Evolutionary conservation across 2,888 invertebrate species (phyloP).

Genomic region (Stenodema calcarata): DNA sequence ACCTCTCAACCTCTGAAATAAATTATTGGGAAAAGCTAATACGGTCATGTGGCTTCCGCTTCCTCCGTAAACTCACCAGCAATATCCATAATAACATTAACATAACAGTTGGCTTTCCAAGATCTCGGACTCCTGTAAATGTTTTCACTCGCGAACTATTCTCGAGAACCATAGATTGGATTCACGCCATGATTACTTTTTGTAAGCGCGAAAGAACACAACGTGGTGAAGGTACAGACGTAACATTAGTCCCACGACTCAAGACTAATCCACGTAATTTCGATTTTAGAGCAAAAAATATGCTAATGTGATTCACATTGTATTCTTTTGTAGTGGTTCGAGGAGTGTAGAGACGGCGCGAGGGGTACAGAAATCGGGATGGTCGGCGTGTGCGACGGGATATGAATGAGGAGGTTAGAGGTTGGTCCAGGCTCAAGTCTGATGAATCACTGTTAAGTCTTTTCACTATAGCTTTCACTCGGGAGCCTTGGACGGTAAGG

Average conservation of each 20-base stretch:
- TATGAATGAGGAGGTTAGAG: slow-evolving; percentile 18
- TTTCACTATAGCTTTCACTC: slow-evolving; percentile 35
- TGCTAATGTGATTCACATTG: slow-evolving; percentile 1
- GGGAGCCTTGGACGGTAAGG: slow-evolving; percentile 4
- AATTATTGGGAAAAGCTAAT: too few species aligned
- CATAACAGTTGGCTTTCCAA: too few species aligned
- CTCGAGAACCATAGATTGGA: too few species aligned
- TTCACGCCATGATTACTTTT: not conserved
- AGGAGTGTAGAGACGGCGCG: not conserved
- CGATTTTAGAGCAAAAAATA: not conserved
- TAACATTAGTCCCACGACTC: not conserved
- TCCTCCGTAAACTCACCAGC: too few species aligned
- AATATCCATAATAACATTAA: too few species aligned
- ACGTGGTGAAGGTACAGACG: too few species aligned
- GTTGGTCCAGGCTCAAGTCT: not conserved
- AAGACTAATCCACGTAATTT: not conserved
- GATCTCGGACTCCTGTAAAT: too few species aligned
- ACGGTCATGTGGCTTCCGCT: too few species aligned
- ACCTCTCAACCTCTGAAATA: too few species aligned
- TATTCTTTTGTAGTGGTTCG: not conserved
- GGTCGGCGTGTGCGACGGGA: not conserved
- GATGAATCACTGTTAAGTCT: slow-evolving; percentile 8
- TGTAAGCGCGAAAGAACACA: not conserved
- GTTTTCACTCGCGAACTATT: too few species aligned
- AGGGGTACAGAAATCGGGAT: not conserved